Conservation (phyloP, 92 coral and sea anemone species). For the Pocillopora meandrina region DNA sequence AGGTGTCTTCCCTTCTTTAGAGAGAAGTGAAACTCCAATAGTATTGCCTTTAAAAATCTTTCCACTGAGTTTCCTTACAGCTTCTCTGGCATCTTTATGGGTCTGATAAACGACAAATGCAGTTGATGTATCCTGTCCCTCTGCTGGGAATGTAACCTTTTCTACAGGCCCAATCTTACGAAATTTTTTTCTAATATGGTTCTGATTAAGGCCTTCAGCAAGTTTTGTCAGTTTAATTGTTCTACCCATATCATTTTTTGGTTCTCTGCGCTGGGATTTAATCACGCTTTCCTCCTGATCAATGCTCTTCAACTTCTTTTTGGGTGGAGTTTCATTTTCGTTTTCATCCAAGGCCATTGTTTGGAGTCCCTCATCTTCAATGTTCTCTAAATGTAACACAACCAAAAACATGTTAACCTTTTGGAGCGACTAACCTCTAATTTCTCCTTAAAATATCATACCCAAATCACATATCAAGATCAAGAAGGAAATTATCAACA, state of each 20-base stretch:
- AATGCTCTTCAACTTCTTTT: background rate
- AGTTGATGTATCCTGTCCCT: slow-evolving; percentile 68
- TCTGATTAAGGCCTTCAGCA: slow-evolving; percentile 55
- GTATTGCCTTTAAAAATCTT: slow-evolving; percentile 70
- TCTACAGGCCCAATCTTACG: slow-evolving; percentile 74
- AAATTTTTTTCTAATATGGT: slow-evolving; percentile 78
- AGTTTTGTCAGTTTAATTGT: slow-evolving; percentile 80
- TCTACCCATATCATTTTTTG: slow-evolving; percentile 74
- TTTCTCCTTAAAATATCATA: no score
- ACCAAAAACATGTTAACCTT: background rate
- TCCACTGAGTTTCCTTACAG: slow-evolving; percentile 63
- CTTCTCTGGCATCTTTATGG: slow-evolving; percentile 80
- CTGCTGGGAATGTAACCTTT: slow-evolving; percentile 78
- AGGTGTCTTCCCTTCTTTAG: slow-evolving; percentile 69
- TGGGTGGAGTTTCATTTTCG: slow-evolving; percentile 31
- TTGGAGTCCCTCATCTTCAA: background rate
- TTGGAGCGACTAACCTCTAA: no score
- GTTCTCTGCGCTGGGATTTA: slow-evolving; percentile 69
- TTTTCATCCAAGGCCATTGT: background rate
- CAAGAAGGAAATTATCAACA: no score
- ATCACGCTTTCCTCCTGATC: slow-evolving; percentile 47
- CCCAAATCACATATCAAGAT: no score
- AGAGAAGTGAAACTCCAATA: slow-evolving; percentile 65
- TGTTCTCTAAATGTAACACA: background rate
- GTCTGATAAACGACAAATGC: slow-evolving; percentile 71